Base-by-base conservation (phyloP, 2,888 invertebrate species). In the Tipula confusa region DNA sequence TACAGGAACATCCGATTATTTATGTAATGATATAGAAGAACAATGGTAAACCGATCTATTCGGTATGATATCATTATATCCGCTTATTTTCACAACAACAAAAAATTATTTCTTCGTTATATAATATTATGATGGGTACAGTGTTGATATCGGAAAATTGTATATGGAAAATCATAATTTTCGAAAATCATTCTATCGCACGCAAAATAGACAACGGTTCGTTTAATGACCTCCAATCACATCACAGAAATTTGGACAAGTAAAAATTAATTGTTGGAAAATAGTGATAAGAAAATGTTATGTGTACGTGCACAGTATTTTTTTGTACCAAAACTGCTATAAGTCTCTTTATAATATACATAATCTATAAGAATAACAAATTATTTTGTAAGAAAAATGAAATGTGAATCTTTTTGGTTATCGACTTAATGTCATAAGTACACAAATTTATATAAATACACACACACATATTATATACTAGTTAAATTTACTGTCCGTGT, bases 231-330 rank as follows among this genome's bases (percentile, higher is more conserved):
- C 1, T n/a, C n/a, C 6, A 24, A 64, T 64, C 64, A 24, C 9
- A n/a, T 24, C 64, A 64, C 9, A 43, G 43, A 11, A 64, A 24
- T n/a, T n/a, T 64, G 64, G 64, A 64, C 64, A 64, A 64, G 64
- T 64, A 64, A 64, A 64, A 64, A 64, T 64, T 64, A 64, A 64
- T 64, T 64, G 64, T 64, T 64, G 64, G 64, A 64, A 64, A 64
- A 24, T 64, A 9, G 24, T 64, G 64, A 64, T 64, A 64, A 64
- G 64, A 64, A 64, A 3, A 7, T 3, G 7, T 64, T 64, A 24
- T 64, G 64, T 33, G 33, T 33, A 33, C 9, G 33, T 48, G n/a
- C 15, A 43, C 43, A 6, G 4, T 15, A 43, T 43, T 18, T 33
- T 6, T 64, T 7, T 64, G 64, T 64, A 24, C 64, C 6, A 24